Base-by-base conservation (phyloP, 2,113 vertebrate species). In the Paraplagusia blochii region DNA sequence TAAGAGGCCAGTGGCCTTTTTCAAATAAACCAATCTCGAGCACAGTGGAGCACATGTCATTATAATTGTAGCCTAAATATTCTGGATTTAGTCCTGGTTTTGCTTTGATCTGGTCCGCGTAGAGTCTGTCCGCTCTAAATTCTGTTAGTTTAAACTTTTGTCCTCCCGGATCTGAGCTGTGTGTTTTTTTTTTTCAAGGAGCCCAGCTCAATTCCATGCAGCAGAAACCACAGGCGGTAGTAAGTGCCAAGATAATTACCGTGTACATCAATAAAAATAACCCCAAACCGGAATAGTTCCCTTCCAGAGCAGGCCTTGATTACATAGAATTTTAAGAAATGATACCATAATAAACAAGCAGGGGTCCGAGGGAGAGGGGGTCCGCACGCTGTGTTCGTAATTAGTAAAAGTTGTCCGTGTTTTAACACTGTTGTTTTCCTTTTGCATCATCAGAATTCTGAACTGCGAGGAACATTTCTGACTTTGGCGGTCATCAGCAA, bases 231-330 rank as follows among this genome's bases (percentile, higher is more conserved):
- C 89, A 89, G 69, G 85, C 82, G 83, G 82, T 72, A 68, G 77
- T 54, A 59, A 67, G 80, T 87, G 86, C 87, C 85, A 86, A 86
- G 84, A 84, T 88, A 90, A 91, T 90, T 88, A 89, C 80, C 61
- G 74, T 85, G 86, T 83, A 85, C 84, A 88, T 87, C 89, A 86
- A 88, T 88, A 90, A 89, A 89, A 88, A 89, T 88, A 87, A 89
- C 83, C 86, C 83, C 81, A 79, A 79, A 81, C 85, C 81, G 77
- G 87, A 90, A 88, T 81, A 67, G 71, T 74, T 84, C 64, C 69
- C 68, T 77, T 80, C 79, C 79, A 85, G 69, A 64, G 77, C 67
- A 63, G 67, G 86, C 66, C 84, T 83, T 85, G 85, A 88, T 89
- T 90, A 83, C 79, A 83, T 72, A 82, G 88, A 88, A 87, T 84